Percentiles rank a stretch among this genome's conserved stretches.
These are phyloP conservation scores for Arion vulgaris DNA, from an alignment of 1,140 invertebrate genomes.

Conservation along the genomic window DNA sequence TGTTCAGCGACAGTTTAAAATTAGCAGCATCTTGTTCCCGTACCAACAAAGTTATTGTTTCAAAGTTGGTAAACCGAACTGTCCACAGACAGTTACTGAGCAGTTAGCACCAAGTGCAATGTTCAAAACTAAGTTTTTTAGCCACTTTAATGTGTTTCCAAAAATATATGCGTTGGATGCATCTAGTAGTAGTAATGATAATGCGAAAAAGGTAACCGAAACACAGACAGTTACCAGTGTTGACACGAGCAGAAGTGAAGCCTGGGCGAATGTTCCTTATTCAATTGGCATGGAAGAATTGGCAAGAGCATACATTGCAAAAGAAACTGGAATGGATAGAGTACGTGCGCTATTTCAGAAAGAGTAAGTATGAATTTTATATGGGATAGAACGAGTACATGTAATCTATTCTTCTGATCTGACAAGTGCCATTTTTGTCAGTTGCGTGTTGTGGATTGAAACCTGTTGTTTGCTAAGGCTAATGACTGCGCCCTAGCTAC, in stretches of 20 bases:
- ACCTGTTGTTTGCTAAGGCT: no score
- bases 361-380: slow-evolving; percentile 18
- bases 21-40: neutral
- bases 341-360: slow-evolving; percentile 11
- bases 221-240: neutral
- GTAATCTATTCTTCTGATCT: no score
- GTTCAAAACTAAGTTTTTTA: neutral
- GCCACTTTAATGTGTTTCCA: neutral
- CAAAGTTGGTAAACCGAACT: neutral
- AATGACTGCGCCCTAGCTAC: no score
- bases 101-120: neutral
- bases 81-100: neutral
- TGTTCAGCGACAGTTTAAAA: neutral
- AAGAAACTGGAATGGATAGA: slow-evolving; percentile 21
- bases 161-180: neutral
- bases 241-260: neutral
- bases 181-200: no score
- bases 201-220: neutral
- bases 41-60: neutral
- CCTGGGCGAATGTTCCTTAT: neutral
- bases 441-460: no score
- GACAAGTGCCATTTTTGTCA: no score
- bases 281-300: neutral
- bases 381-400: neutral
- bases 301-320: slow-evolving; percentile 5